phyloP scores from a whole-genome alignment of 2,888 invertebrate species.

The Acronicta alni region DNA sequence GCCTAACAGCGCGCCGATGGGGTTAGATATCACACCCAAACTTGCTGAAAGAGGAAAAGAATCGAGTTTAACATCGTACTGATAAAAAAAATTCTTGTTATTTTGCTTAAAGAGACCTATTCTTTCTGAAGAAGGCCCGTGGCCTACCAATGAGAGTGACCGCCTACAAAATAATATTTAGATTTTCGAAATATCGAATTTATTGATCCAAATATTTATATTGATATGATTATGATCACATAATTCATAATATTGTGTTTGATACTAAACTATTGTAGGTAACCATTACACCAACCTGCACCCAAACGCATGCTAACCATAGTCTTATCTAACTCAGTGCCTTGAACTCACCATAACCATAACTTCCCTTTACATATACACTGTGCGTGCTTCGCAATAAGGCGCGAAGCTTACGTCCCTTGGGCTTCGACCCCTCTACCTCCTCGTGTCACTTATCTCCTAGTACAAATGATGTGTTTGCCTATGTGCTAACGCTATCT shows the following conservation, averaged over 20 bases:
- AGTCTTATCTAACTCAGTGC: slow-evolving; percentile 15
- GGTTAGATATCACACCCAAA: slow-evolving; percentile 92
- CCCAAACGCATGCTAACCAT: slow-evolving; percentile 2
- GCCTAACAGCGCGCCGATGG: slow-evolving; percentile 91
- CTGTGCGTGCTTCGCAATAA: slow-evolving; percentile 55
- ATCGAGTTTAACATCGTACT: not conserved
- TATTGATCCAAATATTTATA: too few relatives aligned
- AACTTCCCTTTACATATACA: slow-evolving; percentile 23
- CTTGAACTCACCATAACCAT: slow-evolving; percentile 24
- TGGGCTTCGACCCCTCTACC: slow-evolving; percentile 15
- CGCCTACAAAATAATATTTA: too few relatives aligned
- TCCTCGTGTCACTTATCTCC: slow-evolving; percentile 49
- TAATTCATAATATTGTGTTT: too few relatives aligned
- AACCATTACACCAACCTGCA: not conserved
- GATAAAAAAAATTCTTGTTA: too few relatives aligned
- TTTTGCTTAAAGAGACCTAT: too few relatives aligned
- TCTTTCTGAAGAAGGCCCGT: too few relatives aligned
- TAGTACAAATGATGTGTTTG: slow-evolving; percentile 53
- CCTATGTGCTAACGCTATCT: slow-evolving; percentile 32
- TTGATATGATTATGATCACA: too few relatives aligned
- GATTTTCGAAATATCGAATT: too few relatives aligned
- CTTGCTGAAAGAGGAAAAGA: slow-evolving; percentile 86
- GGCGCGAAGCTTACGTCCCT: slow-evolving; percentile 45
- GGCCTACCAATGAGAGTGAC: too few relatives aligned
- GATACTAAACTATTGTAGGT: too few relatives aligned